Evolutionary conservation across 2,888 invertebrate species (phyloP).

Genomic region (Chrysolina oricalcia): DNA sequence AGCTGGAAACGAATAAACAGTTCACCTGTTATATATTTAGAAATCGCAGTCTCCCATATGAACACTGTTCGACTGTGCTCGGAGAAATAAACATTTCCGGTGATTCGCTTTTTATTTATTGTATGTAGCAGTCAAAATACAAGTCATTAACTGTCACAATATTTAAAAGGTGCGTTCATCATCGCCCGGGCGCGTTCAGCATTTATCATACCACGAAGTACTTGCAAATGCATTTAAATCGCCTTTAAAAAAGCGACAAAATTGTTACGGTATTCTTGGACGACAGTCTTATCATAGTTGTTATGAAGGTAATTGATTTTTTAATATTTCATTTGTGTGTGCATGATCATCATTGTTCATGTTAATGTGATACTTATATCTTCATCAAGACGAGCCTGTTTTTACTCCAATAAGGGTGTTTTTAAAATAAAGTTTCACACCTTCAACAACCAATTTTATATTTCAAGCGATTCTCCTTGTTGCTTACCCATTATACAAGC

Average conservation of each 20-base stretch:
- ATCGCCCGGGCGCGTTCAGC: conserved; percentile 49
- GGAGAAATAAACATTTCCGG: conserved; percentile 65
- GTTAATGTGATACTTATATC: too few species aligned
- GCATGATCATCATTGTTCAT: too few species aligned
- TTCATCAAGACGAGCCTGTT: too few species aligned
- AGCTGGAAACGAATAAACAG: conserved; percentile 14
- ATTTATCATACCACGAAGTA: conserved; percentile 46
- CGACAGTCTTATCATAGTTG: neutral
- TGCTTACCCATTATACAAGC: too few species aligned
- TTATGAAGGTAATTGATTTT: neutral
- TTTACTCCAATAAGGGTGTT: too few species aligned
- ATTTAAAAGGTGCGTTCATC: conserved; percentile 55
- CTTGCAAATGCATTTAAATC: conserved; percentile 38
- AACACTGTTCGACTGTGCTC: conserved; percentile 54
- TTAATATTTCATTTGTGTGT: neutral
- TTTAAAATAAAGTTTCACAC: too few species aligned
- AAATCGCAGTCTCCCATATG: conserved; percentile 62
- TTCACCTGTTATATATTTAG: conserved; percentile 63
- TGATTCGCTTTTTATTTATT: conserved; percentile 65
- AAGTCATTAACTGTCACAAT: conserved; percentile 64
- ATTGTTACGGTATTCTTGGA: neutral
- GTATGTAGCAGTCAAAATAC: conserved; percentile 64
- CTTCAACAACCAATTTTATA: too few species aligned
- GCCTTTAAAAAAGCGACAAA: neutral
- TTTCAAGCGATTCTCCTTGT: too few species aligned